Conservation (phyloP, 1,140 invertebrate species). For the Brachionus asplanchnoidis region DNA sequence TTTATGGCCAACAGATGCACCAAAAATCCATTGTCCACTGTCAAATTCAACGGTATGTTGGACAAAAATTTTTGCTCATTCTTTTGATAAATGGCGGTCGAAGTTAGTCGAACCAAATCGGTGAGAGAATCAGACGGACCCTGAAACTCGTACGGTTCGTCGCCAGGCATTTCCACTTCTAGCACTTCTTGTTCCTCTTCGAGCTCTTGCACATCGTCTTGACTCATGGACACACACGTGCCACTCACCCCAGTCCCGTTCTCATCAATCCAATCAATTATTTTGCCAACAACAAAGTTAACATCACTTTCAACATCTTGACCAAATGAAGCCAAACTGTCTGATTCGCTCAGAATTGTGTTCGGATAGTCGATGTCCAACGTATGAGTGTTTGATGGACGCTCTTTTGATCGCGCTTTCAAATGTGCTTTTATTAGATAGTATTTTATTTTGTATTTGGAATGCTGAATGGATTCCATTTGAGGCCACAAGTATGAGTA, state of each 20-base stretch:
- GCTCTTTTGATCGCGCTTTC: constrained; percentile 9
- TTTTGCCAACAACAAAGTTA: not conserved
- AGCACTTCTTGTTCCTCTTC: constrained; percentile 38
- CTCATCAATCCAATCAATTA: not conserved
- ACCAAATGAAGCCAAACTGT: not conserved
- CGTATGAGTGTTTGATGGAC: not conserved
- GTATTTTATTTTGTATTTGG: constrained; percentile 32
- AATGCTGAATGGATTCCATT: not conserved
- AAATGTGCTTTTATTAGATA: constrained; percentile 36
- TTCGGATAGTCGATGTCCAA: not conserved
- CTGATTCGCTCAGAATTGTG: not conserved
- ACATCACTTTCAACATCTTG: not conserved
- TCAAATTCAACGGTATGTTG: not conserved
- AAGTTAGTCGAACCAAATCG: not conserved
- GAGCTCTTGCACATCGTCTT: constrained; percentile 32
- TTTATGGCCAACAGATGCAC: constrained; percentile 34
- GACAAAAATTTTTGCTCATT: constrained; percentile 22
- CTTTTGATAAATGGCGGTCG: constrained; percentile 9
- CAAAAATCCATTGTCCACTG: constrained; percentile 1
- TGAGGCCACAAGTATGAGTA: constrained; percentile 37
- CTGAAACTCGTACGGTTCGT: not conserved
- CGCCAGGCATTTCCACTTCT: constrained; percentile 33
- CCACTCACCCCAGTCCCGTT: not conserved
- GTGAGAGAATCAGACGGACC: not conserved
- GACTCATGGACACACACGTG: not conserved